Conservation (phyloP, 2,113 vertebrate species). For the Phocoena sinus region DNA sequence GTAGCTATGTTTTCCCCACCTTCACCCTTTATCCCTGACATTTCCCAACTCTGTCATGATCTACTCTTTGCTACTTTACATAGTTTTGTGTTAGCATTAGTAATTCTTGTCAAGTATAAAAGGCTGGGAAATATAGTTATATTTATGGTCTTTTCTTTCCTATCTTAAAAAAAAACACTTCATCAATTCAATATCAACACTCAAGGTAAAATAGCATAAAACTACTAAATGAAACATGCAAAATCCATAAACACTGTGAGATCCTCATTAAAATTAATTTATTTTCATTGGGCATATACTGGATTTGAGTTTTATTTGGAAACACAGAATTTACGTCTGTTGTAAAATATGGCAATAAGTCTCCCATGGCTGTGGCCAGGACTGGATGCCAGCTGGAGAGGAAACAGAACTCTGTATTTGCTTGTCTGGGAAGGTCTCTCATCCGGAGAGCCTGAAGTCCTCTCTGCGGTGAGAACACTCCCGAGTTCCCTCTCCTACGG, state of each 20-base stretch:
- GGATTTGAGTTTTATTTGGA: slow-evolving; percentile 31
- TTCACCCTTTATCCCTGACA: not conserved
- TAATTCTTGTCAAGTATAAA: not conserved
- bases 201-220: slow-evolving; percentile 43
- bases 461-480: not conserved
- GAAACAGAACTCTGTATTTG: not conserved
- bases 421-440: not conserved
- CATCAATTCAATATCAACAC: not conserved
- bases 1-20: not conserved
- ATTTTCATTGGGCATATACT: slow-evolving; percentile 16
- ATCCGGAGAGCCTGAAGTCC: not conserved
- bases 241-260: slow-evolving; percentile 17
- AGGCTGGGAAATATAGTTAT: not conserved
- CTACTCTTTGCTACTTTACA: not conserved
- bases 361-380: not conserved
- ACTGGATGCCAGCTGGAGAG: not conserved
- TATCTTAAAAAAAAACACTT: not conserved
- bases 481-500: not conserved
- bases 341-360: slow-evolving; percentile 47
- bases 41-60: not conserved
- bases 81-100: not conserved
- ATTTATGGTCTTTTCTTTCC: not conserved
- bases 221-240: not conserved
- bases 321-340: slow-evolving; percentile 27
- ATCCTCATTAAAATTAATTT: slow-evolving; percentile 42